Evolutionary conservation across 2,888 invertebrate species (phyloP), one percentile per base, ranked within the genome.

Genomic region (Synergus umbraculus): DNA sequence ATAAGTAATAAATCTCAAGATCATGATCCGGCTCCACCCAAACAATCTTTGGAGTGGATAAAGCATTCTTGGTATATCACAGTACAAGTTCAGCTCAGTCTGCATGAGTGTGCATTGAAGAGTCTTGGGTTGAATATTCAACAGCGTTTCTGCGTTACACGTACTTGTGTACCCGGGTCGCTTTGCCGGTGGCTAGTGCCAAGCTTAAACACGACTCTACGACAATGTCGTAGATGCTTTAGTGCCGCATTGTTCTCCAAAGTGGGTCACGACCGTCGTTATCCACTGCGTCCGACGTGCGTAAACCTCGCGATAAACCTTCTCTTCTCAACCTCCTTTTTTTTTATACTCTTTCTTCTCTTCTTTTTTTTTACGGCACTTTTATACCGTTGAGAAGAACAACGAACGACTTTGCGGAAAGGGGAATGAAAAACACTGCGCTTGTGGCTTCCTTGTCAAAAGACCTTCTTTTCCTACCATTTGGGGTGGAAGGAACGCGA

Each of bases 71-170:
- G 54, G 54, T 54, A n/a, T 18, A 22, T 1, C 29, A 2, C 22
- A 13, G 29, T 69, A 81, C 81, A 76, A 67, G 60, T 12, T 46
- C 7, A 67, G 60, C 60, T 3, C 80, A 81, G 81, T 82, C 79
- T 83, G 65, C 22, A 29, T 29, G 22, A 77, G 79, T 73, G 82
- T 77, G 76, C 81, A 76, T 82, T 87, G 85, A 84, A 87, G 88
- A 85, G 83, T 87, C 85, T 86, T 63, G 78, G 82, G 78, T 86
- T 91, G 90, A 91, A 91, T 91, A 91, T 91, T 91, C 90, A 91
- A 88, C 86, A 88, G 87, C 84, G 85, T 86, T 86, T 85, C 86
- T 77, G 82, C 81, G 84, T 77, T 82, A 83, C 84, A 83, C 81
- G 84, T 78, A 60, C 58, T 46, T 79, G 69, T 76, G 58, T 76